A percentile compares a stretch with the other conserved stretches of the same genome.
Evolutionary conservation across 2,113 vertebrate genomes (phyloP).

Genomic region (Scolopax mira): DNA sequence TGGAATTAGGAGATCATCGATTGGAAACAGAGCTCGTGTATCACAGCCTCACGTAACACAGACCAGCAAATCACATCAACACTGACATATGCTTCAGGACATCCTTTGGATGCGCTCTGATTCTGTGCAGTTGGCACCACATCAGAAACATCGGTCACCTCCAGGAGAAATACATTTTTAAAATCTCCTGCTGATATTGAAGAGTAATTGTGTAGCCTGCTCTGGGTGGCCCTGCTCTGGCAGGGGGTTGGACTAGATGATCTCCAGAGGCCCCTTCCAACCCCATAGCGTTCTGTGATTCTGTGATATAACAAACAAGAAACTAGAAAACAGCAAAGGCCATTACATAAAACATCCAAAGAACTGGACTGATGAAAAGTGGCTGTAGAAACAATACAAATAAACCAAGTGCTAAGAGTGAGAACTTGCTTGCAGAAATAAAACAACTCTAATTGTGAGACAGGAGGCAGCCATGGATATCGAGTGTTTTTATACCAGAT

Average conservation of each 20-base stretch:
- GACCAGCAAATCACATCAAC: background rate
- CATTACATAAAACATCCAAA: background rate
- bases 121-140: background rate
- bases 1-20: background rate
- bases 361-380: background rate
- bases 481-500: slow-evolving; percentile 77
- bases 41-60: background rate
- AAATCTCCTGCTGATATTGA: background rate
- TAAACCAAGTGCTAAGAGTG: background rate
- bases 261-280: too few relatives aligned
- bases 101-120: background rate
- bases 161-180: background rate
- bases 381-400: background rate
- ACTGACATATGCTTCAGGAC: background rate
- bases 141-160: background rate
- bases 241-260: too few relatives aligned
- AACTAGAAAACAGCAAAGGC: background rate
- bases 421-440: background rate
- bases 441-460: slow-evolving; percentile 75
- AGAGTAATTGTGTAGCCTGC: background rate
- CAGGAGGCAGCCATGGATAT: slow-evolving; percentile 82
- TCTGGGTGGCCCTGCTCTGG: too few relatives aligned
- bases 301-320: background rate
- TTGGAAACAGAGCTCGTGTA: background rate
- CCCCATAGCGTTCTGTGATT: too few relatives aligned